Conservation (phyloP, 1,140 invertebrate species). For the Macrobrachium nipponense region DNA sequence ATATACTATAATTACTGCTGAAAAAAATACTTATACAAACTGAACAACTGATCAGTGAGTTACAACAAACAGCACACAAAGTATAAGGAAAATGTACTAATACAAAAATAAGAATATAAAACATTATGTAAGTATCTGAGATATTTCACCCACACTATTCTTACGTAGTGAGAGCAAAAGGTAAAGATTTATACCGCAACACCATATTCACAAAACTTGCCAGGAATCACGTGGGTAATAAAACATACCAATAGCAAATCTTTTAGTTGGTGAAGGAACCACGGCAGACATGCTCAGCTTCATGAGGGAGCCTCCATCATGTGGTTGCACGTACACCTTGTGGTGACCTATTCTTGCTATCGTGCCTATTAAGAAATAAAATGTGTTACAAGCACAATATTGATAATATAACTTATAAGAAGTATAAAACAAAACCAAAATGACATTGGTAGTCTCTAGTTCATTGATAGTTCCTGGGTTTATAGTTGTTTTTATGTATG, state of each 20-base stretch:
- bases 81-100: too few species aligned
- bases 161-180: neutral
- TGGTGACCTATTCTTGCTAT: constrained; percentile 60
- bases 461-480: too few species aligned
- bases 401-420: neutral
- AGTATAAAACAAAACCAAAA: neutral
- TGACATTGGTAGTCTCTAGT: too few species aligned
- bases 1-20: too few species aligned
- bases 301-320: constrained; percentile 42
- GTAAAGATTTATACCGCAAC: neutral
- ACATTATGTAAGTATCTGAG: too few species aligned
- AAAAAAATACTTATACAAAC: too few species aligned
- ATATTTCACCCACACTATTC: too few species aligned
- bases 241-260: constrained; percentile 54
- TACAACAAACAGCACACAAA: too few species aligned
- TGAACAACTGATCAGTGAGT: too few species aligned
- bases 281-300: constrained; percentile 42
- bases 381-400: neutral
- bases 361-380: constrained; percentile 38
- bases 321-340: constrained; percentile 55
- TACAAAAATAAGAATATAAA: too few species aligned
- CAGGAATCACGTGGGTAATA: neutral
- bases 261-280: constrained; percentile 43
- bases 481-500: too few species aligned
- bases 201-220: neutral